Base-by-base conservation (phyloP, 1,140 invertebrate genomes). In the Adelges cooleyi region DNA sequence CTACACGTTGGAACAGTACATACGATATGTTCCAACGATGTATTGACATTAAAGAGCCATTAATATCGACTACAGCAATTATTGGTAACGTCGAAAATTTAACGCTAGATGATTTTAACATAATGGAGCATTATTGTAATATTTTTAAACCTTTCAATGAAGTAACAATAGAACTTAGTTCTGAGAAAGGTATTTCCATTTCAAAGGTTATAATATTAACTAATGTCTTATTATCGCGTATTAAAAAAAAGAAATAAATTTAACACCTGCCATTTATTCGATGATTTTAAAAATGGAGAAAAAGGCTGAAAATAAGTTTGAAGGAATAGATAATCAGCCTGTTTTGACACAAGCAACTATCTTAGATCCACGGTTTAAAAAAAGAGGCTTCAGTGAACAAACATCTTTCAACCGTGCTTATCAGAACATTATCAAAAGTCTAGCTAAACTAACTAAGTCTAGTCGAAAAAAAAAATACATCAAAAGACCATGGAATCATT, bases 1-100 rank as follows among this genome's bases (percentile, higher is more conserved):
- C n/a, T 13, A 69, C 67, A 1, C 11, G 67, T 9, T 69, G 68
- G 65, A 68, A 69, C 38, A 68, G 54, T 10, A 68, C 67, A 20
- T 59, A 29, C 20, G 56, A 68, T 15, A 69, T 68, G 65, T 56
- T 66, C 22, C 17, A 59, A 18, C 38, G 65, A 22, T 48, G 48
- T 40, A 29, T 66, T 11, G 52, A 66, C 27, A 38, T 36, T 38
- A 56, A 66, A 50, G 48, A 66, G 18, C 40, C 65, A 15, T 9
- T 68, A 38, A 51, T 65, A 11, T n/a, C 22, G 17, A 53, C 67
- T 38, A 25, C 40, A 38, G 59, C 36, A 33, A 42, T 65, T 22
- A 50, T 65, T 13, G 46, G 53, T 42, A 49, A 51, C 27, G n/a
- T 27, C 1, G 13, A 38, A 15, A 22, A 48, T 50, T 29, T 65